These are phyloP conservation scores for Decapterus maruadsi DNA, from an alignment of 2,797 vertebrate genomes.

Conservation along the genomic window DNA sequence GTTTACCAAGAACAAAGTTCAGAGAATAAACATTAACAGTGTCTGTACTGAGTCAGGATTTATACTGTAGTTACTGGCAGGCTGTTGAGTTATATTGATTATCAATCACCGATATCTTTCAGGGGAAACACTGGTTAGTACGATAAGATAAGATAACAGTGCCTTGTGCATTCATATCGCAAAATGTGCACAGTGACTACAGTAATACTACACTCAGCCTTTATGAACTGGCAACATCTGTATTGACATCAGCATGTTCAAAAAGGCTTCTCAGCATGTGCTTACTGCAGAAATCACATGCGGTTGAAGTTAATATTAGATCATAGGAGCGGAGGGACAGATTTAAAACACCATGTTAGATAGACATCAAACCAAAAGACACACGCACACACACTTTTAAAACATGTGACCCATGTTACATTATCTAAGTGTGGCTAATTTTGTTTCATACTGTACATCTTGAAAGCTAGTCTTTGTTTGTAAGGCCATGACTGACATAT, in stretches of 20 bases:
- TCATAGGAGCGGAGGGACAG: neutral
- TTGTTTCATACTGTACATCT: neutral
- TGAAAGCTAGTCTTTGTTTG: neutral
- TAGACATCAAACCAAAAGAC: constrained; percentile 6
- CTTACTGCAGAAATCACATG: neutral
- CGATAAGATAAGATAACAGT: constrained; percentile 15
- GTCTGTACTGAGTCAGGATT: neutral
- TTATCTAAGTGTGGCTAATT: neutral
- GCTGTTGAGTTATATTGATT: constrained; percentile 7
- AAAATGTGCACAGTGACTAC: constrained; percentile 5
- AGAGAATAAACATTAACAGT: neutral
- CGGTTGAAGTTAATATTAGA: constrained; percentile 5
- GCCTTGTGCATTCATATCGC: neutral
- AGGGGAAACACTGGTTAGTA: neutral
- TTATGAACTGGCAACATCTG: constrained; percentile 6
- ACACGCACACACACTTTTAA: neutral
- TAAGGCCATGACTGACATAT: neutral
- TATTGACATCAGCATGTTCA: neutral
- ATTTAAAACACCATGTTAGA: neutral
- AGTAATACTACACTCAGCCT: neutral
- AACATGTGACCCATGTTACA: neutral
- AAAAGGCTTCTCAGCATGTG: constrained; percentile 8
- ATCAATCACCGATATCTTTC: neutral
- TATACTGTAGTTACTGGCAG: constrained; percentile 5
- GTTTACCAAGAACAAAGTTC: constrained; percentile 33